phyloP scores from a whole-genome alignment of 2,888 invertebrate genomes.

The Aphodius sticticus region DNA sequence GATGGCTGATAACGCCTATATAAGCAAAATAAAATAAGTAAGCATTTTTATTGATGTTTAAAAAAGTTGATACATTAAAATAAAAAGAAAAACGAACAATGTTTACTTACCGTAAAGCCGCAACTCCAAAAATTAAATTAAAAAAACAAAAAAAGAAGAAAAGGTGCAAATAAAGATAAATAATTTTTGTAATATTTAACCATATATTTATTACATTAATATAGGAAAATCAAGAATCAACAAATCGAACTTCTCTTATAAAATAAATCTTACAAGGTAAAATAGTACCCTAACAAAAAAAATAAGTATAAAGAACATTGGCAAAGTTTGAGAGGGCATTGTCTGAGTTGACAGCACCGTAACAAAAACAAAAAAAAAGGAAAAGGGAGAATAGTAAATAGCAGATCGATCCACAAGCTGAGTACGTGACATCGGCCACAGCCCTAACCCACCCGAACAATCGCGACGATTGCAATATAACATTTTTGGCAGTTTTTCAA shows the following conservation, averaged over 20 bases:
- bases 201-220: slow-evolving; percentile 43
- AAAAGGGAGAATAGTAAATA: not conserved
- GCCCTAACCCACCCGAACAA: not conserved
- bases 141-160: too few relatives aligned
- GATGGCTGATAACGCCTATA: too few relatives aligned
- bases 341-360: not conserved
- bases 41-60: too few relatives aligned
- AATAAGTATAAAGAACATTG: not conserved
- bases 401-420: not conserved
- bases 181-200: slow-evolving; percentile 35
- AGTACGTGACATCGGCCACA: not conserved
- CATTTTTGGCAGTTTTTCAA: slow-evolving; percentile 4
- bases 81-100: too few relatives aligned
- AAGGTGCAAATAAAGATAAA: slow-evolving; percentile 19
- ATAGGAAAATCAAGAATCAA: slow-evolving; percentile 40
- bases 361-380: not conserved
- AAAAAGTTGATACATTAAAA: too few relatives aligned
- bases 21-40: too few relatives aligned
- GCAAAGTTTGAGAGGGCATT: not conserved
- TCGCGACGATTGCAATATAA: not conserved
- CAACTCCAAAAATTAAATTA: too few relatives aligned
- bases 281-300: slow-evolving; percentile 15
- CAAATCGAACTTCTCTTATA: slow-evolving; percentile 26
- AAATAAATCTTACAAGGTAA: not conserved
- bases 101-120: too few relatives aligned